Evolutionary conservation across 2,888 invertebrate species (phyloP).

Genomic region (Onthophagus sagittarius): DNA sequence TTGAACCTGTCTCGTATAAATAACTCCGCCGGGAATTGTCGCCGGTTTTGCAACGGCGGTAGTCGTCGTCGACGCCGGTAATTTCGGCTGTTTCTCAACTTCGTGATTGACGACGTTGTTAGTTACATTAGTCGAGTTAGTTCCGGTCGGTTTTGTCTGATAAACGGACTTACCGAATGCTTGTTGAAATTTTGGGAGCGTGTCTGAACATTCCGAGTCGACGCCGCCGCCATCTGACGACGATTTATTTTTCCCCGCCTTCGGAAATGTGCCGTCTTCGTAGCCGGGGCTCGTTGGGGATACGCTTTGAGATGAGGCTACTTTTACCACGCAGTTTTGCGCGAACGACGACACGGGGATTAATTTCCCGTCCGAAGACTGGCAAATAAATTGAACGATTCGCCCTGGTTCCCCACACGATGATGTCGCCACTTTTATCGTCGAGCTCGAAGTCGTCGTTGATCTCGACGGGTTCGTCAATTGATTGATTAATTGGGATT

Average conservation of each 20-base stretch:
- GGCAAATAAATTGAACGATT: constrained; percentile 60
- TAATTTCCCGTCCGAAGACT: constrained; percentile 58
- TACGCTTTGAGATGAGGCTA: constrained; percentile 40
- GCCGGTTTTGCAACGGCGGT: constrained; percentile 55
- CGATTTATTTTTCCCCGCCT: constrained; percentile 51
- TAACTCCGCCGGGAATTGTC: constrained; percentile 65
- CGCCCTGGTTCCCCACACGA: constrained; percentile 37
- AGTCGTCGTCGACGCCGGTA: constrained; percentile 47
- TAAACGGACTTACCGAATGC: constrained; percentile 72
- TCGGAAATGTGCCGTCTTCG: constrained; percentile 54
- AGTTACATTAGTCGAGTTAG: constrained; percentile 31
- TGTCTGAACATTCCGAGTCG: constrained; percentile 43
- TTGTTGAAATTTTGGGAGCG: constrained; percentile 72
- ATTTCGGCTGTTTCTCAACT: constrained; percentile 19
- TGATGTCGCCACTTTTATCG: constrained; percentile 24
- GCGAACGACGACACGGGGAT: constrained; percentile 56
- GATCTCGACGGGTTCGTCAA: constrained; percentile 30
- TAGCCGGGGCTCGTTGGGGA: constrained; percentile 47
- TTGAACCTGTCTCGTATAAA: constrained; percentile 69
- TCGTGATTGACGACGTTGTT: constrained; percentile 33
- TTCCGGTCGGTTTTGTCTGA: constrained; percentile 40
- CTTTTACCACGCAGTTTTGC: constrained; percentile 54
- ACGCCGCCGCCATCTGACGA: constrained; percentile 39
- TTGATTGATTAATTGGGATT: constrained; percentile 32
- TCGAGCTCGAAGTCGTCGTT: constrained; percentile 32